Conservation (phyloP, 2,113 vertebrate species). For the Sceloporus undulatus region DNA sequence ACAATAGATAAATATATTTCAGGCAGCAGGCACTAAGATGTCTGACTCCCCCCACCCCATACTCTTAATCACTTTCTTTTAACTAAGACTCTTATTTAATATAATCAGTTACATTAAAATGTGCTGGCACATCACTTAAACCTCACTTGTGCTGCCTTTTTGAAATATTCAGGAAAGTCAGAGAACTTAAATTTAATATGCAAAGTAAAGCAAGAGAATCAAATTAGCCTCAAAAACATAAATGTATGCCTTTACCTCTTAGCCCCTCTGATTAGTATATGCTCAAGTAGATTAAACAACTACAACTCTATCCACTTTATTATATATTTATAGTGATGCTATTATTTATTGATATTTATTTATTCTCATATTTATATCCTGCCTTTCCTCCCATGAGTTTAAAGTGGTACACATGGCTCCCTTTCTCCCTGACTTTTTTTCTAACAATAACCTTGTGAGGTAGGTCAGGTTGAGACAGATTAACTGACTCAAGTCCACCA, state of each 20-base stretch:
- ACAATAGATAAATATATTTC: too few species aligned
- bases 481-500: too few species aligned
- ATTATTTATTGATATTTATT: neutral
- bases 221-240: neutral
- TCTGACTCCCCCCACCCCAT: neutral
- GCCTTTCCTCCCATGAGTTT: neutral
- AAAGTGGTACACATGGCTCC: neutral
- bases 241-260: neutral
- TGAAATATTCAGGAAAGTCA: neutral
- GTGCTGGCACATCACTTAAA: neutral
- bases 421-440: neutral
- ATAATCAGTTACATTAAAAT: neutral
- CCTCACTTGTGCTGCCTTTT: neutral
- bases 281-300: neutral
- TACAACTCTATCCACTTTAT: neutral
- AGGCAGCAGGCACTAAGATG: neutral
- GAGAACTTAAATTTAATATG: neutral
- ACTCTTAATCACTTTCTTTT: neutral
- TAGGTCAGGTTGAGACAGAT: too few species aligned
- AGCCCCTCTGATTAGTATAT: neutral
- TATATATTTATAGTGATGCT: neutral
- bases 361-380: neutral
- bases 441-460: too few species aligned
- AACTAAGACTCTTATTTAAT: neutral
- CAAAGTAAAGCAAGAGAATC: neutral